These are phyloP conservation scores for Catharus bicknelli DNA, from an alignment of 2,113 vertebrate species.

Conservation along the genomic window DNA sequence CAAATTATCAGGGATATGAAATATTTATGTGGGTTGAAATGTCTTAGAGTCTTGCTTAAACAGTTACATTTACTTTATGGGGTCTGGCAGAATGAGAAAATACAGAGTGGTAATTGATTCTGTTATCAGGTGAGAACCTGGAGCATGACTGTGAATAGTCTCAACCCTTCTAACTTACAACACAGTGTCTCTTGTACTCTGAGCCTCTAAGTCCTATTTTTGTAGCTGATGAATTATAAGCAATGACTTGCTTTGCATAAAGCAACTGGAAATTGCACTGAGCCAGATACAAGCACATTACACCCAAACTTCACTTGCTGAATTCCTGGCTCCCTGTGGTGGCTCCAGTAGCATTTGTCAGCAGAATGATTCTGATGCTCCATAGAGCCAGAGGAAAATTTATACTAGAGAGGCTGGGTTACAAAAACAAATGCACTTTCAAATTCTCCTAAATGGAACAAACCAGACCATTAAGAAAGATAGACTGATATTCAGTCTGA, in stretches of 20 bases:
- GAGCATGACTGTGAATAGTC: neutral
- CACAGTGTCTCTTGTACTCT: neutral
- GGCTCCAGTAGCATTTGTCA: neutral
- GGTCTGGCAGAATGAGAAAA: neutral
- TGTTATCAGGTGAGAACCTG: neutral
- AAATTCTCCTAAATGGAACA: conserved; percentile 26
- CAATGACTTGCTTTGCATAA: neutral
- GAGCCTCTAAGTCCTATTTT: neutral
- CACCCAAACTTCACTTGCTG: neutral
- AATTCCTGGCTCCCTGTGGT: neutral
- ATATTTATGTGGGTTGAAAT: neutral
- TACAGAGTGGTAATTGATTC: neutral
- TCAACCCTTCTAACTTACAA: neutral
- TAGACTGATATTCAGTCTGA: conserved; percentile 2
- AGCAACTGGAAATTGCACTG: neutral
- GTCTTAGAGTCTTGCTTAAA: neutral
- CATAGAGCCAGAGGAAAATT: neutral
- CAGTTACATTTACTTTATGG: neutral
- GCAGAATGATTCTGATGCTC: neutral
- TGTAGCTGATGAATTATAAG: neutral
- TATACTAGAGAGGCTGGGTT: conserved; percentile 15
- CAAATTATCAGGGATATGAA: neutral
- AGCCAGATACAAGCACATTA: neutral
- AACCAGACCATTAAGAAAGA: conserved; percentile 5
- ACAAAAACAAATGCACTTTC: conserved; percentile 28